Conservation (phyloP, 2,888 invertebrate genomes). For the Drosophila kokeensis region DNA sequence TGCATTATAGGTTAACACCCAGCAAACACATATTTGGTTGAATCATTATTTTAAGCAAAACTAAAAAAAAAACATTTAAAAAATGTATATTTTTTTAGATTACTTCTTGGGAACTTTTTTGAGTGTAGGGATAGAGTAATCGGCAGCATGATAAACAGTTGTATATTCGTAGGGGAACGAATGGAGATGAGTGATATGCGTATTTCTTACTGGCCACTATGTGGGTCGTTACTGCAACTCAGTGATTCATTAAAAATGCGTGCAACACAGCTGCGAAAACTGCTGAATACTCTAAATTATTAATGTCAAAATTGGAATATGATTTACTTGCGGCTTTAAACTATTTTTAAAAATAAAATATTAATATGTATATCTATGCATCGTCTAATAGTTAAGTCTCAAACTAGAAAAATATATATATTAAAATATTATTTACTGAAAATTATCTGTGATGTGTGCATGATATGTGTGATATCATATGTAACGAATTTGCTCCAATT, state of each 20-base stretch:
- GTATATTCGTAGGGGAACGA: neutral
- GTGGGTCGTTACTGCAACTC: slow-evolving; percentile 25
- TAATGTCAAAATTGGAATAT: neutral
- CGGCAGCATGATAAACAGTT: neutral
- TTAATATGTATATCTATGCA: neutral
- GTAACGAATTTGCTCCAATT: neutral
- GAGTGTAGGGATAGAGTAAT: neutral
- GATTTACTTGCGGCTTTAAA: neutral
- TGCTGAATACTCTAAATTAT: neutral
- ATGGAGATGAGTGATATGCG: slow-evolving; percentile 1
- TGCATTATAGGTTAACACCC: neutral
- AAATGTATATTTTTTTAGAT: neutral
- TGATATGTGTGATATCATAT: neutral
- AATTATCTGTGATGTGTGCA: neutral
- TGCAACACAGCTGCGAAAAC: neutral
- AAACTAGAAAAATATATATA: neutral
- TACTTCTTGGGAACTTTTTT: neutral
- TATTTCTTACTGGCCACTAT: slow-evolving; percentile 24
- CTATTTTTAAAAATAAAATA: neutral
- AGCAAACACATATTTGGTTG: neutral
- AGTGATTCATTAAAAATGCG: slow-evolving; percentile 14
- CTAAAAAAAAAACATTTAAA: neutral
- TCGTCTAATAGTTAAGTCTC: neutral
- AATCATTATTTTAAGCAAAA: neutral
- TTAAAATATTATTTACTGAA: neutral